Evolutionary conservation across 2,888 invertebrate genomes (phyloP).

Genomic region (Erpobdella octoculata): DNA sequence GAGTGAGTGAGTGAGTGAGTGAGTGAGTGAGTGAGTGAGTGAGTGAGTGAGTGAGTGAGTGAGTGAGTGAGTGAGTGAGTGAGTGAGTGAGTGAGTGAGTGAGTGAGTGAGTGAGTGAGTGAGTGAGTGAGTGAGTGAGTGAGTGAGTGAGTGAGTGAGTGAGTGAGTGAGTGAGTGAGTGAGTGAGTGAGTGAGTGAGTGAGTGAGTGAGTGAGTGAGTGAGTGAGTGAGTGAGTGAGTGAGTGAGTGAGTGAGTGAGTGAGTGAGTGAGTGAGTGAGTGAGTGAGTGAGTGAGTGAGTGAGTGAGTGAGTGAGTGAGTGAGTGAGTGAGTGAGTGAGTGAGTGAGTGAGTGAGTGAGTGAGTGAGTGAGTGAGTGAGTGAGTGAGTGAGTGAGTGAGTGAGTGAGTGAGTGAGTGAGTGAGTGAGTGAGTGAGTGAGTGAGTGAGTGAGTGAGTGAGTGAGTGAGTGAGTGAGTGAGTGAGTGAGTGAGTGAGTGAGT

Average conservation of each 20-base stretch:
- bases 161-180: constrained; percentile 2
- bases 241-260: background rate
- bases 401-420: constrained; percentile 14
- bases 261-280: background rate
- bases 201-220: background rate
- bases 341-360: background rate
- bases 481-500: background rate
- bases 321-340: background rate
- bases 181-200: background rate
- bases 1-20: constrained; percentile 14
- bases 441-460: constrained; percentile 9
- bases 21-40: constrained; percentile 11
- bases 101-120: no score
- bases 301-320: background rate
- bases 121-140: constrained; percentile 2
- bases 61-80: no score
- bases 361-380: background rate
- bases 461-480: constrained; percentile 10
- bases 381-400: constrained; percentile 12
- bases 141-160: background rate
- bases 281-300: background rate
- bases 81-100: no score
- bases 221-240: background rate
- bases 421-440: constrained; percentile 12
- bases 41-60: background rate